Evolutionary conservation across 2,888 invertebrate genomes (phyloP).

Genomic region (Merodon equestris): DNA sequence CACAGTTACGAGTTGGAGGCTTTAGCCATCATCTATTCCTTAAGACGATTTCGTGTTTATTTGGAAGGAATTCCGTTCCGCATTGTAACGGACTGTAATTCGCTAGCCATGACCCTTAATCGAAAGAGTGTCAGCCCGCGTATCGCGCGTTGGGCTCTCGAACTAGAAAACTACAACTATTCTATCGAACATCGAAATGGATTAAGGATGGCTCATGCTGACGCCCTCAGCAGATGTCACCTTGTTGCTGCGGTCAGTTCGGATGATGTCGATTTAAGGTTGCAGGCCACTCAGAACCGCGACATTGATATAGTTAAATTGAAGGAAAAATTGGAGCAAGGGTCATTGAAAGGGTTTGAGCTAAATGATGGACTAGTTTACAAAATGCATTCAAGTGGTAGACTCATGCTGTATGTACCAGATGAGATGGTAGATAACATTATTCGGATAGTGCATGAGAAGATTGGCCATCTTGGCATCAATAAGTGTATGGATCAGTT

Average conservation of each 20-base stretch:
- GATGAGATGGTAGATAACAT: conserved; percentile 19
- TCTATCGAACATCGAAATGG: conserved; percentile 52
- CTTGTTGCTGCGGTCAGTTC: conserved; percentile 4
- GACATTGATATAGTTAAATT: not conserved
- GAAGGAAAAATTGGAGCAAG: conserved; percentile 6
- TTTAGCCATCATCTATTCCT: conserved; percentile 70
- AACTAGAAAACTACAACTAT: conserved; percentile 71
- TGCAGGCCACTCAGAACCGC: not conserved
- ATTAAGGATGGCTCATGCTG: conserved; percentile 71
- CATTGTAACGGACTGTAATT: conserved; percentile 71
- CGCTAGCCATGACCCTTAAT: conserved; percentile 70
- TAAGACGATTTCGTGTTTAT: conserved; percentile 70
- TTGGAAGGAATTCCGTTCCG: conserved; percentile 13
- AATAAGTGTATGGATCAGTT: conserved; percentile 15
- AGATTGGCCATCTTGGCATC: conserved; percentile 16
- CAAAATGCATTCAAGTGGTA: conserved; percentile 11
- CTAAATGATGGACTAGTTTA: conserved; percentile 10
- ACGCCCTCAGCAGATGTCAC: conserved; percentile 70
- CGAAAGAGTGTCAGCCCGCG: no score
- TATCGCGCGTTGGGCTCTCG: conserved; percentile 73
- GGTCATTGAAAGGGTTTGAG: not conserved
- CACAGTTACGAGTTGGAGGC: conserved; percentile 72
- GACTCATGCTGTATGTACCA: conserved; percentile 22
- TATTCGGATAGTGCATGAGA: conserved; percentile 17
- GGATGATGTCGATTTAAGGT: conserved; percentile 14